Evolutionary conservation across 2,797 vertebrate genomes (phyloP).

Genomic region (Cirrhinus molitorella): DNA sequence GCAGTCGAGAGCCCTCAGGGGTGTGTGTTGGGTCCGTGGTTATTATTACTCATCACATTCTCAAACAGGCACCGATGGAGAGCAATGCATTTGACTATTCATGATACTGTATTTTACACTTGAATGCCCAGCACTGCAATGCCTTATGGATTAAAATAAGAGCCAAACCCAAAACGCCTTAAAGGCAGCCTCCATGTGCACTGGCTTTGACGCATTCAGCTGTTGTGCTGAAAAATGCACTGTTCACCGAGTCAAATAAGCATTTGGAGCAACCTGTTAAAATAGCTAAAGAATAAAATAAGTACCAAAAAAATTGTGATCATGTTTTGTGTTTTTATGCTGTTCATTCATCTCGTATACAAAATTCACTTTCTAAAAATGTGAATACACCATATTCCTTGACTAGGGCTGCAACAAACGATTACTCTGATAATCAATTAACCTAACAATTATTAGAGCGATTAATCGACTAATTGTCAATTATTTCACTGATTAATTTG

Average conservation of each 20-base stretch:
- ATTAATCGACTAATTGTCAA: no score
- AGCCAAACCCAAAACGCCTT: conserved; percentile 24
- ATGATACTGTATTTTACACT: conserved; percentile 31
- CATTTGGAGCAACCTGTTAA: neutral
- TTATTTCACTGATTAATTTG: no score
- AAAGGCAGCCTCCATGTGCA: neutral
- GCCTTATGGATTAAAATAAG: conserved; percentile 17
- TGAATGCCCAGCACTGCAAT: conserved; percentile 3
- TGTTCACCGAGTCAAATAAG: neutral
- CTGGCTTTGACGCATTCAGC: conserved; percentile 10
- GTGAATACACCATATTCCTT: neutral
- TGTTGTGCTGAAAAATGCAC: conserved; percentile 19
- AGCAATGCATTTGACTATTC: conserved; percentile 41
- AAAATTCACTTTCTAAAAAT: neutral
- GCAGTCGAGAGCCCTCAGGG: conserved; percentile 15
- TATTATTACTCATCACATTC: conserved; percentile 44
- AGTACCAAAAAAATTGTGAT: neutral
- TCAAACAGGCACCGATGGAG: conserved; percentile 3
- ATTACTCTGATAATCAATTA: no score
- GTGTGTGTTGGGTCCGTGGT: neutral
- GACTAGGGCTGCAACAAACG: no score
- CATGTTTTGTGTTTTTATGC: neutral
- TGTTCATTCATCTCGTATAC: neutral
- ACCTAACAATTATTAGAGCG: no score
- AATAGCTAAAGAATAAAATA: neutral